phyloP scores from a whole-genome alignment of 2,113 vertebrate species.

The Tilapia sparmanii region DNA sequence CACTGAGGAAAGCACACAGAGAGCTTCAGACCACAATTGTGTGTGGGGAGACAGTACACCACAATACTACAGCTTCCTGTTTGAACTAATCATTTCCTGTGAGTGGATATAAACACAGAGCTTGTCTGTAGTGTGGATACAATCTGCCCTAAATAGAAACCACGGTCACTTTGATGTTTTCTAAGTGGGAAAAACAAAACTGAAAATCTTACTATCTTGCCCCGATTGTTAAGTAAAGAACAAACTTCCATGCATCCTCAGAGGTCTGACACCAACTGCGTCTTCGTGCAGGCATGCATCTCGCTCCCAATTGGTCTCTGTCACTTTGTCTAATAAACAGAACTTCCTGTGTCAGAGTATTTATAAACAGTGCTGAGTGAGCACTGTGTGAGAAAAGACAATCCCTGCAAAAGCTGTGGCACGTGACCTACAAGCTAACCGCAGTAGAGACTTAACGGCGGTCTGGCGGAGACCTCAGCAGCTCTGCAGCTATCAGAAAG shows the following conservation, averaged over 20 bases:
- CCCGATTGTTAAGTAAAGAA: neutral
- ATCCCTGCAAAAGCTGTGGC: constrained; percentile 26
- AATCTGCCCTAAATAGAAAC: neutral
- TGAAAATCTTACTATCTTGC: neutral
- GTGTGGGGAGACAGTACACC: neutral
- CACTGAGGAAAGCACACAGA: neutral
- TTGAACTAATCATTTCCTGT: constrained; percentile 46
- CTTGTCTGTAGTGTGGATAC: neutral
- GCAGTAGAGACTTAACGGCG: neutral
- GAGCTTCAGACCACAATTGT: neutral
- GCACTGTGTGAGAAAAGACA: constrained; percentile 46
- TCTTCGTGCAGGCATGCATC: constrained; percentile 19
- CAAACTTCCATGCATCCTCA: neutral
- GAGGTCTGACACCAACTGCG: constrained; percentile 17
- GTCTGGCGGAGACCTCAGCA: neutral
- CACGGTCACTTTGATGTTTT: neutral
- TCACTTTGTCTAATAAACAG: constrained; percentile 65
- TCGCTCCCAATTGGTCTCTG: constrained; percentile 50
- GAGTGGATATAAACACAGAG: constrained; percentile 24
- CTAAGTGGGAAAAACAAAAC: neutral
- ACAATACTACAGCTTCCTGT: constrained; percentile 63
- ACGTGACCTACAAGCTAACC: constrained; percentile 30
- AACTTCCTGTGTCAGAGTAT: constrained; percentile 66
- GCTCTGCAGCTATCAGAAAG: neutral
- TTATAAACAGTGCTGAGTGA: constrained; percentile 63